Evolutionary conservation across 2,797 vertebrate genomes (phyloP), one percentile per base, ranked within the genome.

Genomic region (Pempheris klunzingeri): DNA sequence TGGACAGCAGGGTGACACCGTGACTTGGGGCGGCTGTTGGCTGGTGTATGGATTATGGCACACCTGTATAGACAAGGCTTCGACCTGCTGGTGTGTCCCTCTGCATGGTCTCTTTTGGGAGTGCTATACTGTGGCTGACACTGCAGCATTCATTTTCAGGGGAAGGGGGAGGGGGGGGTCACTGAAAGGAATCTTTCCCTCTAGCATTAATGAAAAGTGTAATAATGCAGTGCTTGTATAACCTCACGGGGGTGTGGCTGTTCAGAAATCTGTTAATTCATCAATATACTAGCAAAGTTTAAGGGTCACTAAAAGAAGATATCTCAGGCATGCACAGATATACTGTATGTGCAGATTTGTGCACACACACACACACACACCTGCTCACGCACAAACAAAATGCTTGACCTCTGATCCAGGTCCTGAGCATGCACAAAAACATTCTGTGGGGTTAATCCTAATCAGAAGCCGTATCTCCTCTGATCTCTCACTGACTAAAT

Each of bases 331-430:
- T 17, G 14, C 13, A 30, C 30, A 24, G 17, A 28, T 28, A 20
- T n/a, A n/a, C n/a, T n/a, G n/a, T n/a, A n/a, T n/a, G n/a, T n/a
- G n/a, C 41, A 54, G n/a, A 39, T 32, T 12, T 44, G 1, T 10
- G 22, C 5, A 59, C 3, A 38, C 44, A 58, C 30, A n/a, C 5
- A 55, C 2, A 38, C 44, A 58, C 18, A 52, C 15, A 44, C 20
- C 26, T 15, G 38, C 6, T 3, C 1, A 4, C 39, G 39, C 0
- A 36, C 12, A 72, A 24, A 58, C 44, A 85, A 34, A 55, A 59
- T n/a, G n/a, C 41, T 52, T 78, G 61, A 76, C 66, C 75, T 80
- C 69, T 60, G 54, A 65, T 68, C 58, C 52, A 58, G 13, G 67
- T 61, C 36, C 24, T 50, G 2, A 13, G 36, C 12, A 7, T 14